phyloP scores from a whole-genome alignment of 2,113 vertebrate genomes.

The Miniopterus natalensis region DNA sequence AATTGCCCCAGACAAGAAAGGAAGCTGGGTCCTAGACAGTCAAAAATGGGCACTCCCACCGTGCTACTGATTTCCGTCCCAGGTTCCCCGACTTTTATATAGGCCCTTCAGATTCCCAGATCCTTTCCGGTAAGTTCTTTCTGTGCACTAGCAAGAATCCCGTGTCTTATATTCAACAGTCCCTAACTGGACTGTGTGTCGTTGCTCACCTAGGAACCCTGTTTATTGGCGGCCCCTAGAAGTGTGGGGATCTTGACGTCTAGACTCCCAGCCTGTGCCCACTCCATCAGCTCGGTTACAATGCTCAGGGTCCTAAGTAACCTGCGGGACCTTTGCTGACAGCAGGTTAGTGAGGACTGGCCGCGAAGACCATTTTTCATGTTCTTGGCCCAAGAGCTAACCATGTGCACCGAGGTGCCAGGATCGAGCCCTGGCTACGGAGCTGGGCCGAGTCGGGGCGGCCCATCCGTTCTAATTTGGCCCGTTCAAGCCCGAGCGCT shows the following conservation, averaged over 20 bases:
- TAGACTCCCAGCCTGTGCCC: neutral
- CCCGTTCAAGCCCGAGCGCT: neutral
- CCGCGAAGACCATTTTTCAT: neutral
- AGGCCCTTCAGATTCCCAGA: neutral
- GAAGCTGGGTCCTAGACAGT: neutral
- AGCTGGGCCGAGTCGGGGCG: neutral
- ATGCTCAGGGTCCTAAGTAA: neutral
- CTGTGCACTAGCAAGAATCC: neutral
- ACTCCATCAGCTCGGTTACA: neutral
- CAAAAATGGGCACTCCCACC: neutral
- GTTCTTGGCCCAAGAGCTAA: neutral
- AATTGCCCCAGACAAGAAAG: neutral
- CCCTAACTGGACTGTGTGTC: neutral
- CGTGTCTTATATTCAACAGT: too few relatives aligned
- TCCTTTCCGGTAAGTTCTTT: neutral
- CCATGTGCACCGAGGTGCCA: neutral
- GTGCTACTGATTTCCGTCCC: neutral
- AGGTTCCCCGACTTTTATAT: neutral
- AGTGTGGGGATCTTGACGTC: neutral
- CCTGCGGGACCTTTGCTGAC: neutral
- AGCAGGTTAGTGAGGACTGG: neutral
- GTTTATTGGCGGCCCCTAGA: neutral
- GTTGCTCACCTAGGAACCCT: neutral
- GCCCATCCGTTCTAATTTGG: neutral
- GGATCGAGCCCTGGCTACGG: neutral